Conservation (phyloP, 2,797 vertebrate genomes). For the Acipenser ruthenus region DNA sequence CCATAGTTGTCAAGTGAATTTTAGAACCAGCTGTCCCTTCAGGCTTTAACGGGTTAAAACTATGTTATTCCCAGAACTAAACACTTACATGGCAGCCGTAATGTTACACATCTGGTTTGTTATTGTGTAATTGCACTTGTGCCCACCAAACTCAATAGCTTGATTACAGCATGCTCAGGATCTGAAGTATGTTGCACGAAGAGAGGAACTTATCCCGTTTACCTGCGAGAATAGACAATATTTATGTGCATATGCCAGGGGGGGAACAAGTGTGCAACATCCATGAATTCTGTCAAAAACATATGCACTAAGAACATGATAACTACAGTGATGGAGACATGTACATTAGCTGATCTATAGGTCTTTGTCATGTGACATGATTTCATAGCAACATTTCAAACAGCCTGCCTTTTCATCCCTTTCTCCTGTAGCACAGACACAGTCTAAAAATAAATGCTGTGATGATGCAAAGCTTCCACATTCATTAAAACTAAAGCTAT, state of each 20-base stretch:
- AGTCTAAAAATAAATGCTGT: neutral
- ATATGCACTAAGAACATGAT: slow-evolving; percentile 10
- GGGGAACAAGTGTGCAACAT: slow-evolving; percentile 14
- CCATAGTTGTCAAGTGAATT: slow-evolving; percentile 20
- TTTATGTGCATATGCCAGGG: slow-evolving; percentile 21
- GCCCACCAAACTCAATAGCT: slow-evolving; percentile 36
- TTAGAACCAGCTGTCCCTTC: slow-evolving; percentile 22
- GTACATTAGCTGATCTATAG: slow-evolving; percentile 9
- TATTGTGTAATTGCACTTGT: slow-evolving; percentile 28
- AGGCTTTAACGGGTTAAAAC: slow-evolving; percentile 28
- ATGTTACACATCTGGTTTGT: slow-evolving; percentile 26
- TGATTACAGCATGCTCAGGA: slow-evolving; percentile 32
- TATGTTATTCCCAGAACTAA: slow-evolving; percentile 20
- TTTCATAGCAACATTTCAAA: slow-evolving; percentile 10
- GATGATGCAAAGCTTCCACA: slow-evolving; percentile 6
- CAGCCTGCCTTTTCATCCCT: neutral
- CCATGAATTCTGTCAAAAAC: slow-evolving; percentile 18
- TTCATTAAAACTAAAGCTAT: neutral
- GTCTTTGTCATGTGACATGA: slow-evolving; percentile 16
- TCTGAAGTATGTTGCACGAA: slow-evolving; percentile 31
- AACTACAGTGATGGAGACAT: slow-evolving; percentile 7
- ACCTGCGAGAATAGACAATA: slow-evolving; percentile 30
- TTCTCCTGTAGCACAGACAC: neutral
- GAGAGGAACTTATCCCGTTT: slow-evolving; percentile 31
- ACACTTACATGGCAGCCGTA: slow-evolving; percentile 20